Evolutionary conservation across 2,797 vertebrate species (phyloP).

Genomic region (Margarornis squamiger): DNA sequence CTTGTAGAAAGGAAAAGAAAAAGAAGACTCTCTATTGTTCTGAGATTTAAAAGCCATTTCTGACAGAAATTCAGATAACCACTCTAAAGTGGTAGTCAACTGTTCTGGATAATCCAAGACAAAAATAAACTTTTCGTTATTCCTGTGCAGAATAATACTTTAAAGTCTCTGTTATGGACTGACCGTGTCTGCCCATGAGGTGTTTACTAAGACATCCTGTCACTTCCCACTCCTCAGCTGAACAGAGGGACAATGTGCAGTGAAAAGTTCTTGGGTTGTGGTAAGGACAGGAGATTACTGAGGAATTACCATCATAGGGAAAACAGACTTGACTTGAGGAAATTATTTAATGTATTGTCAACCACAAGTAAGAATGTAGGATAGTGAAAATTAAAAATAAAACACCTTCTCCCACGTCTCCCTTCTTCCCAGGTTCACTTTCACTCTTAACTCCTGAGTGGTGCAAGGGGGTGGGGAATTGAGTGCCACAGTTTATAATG

Average conservation of each 20-base stretch:
- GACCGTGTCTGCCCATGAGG: background rate
- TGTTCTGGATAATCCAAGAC: background rate
- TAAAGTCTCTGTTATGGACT: background rate
- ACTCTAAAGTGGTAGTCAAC: background rate
- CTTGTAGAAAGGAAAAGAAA: background rate
- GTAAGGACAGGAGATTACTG: background rate
- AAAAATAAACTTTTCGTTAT: background rate
- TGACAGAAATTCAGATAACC: background rate
- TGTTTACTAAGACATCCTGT: background rate
- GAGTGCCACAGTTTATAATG: rapidly evolving
- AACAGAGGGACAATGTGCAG: background rate
- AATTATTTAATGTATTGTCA: background rate
- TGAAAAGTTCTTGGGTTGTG: background rate
- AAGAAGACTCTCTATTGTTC: background rate
- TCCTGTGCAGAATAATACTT: background rate
- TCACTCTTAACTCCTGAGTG: background rate
- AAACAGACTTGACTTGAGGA: rapidly evolving
- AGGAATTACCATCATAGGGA: background rate
- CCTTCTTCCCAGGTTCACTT: background rate
- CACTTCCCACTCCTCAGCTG: background rate
- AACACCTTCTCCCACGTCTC: background rate
- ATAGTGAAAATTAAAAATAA: background rate
- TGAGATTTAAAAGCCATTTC: background rate
- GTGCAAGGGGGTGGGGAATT: background rate
- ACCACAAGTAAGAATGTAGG: background rate